Evolutionary conservation across 2,888 invertebrate genomes (phyloP).

Genomic region (Glomeris marginata): DNA sequence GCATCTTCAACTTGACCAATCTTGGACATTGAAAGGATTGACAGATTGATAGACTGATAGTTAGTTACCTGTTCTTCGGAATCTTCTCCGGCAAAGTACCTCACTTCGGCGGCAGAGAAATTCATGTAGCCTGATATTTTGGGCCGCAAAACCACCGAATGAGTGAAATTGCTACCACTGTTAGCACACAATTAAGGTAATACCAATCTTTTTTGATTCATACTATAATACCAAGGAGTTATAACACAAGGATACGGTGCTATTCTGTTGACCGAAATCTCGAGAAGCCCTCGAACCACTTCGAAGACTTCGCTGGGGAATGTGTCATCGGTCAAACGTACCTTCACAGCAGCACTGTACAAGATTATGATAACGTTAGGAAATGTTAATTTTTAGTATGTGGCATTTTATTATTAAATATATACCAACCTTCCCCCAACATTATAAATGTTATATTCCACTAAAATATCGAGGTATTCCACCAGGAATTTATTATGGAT

Average conservation of each 20-base stretch:
- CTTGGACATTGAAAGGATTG: neutral
- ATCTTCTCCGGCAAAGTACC: slow-evolving; percentile 75
- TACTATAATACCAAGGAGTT: too few relatives aligned
- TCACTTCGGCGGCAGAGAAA: slow-evolving; percentile 86
- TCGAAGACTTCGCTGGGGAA: slow-evolving; percentile 87
- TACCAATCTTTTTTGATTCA: too few relatives aligned
- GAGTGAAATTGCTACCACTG: slow-evolving; percentile 72
- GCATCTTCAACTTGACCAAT: neutral
- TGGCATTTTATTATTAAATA: neutral
- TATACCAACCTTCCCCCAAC: slow-evolving; percentile 54
- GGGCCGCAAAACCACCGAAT: slow-evolving; percentile 81
- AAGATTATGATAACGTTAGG: neutral
- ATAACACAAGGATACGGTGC: slow-evolving; percentile 52
- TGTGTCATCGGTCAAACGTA: slow-evolving; percentile 73
- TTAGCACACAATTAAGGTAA: neutral
- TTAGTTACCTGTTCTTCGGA: slow-evolving; percentile 34
- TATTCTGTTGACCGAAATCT: slow-evolving; percentile 68
- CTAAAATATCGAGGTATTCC: slow-evolving; percentile 87
- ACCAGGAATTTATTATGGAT: slow-evolving; percentile 91
- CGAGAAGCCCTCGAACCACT: slow-evolving; percentile 70
- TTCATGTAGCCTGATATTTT: slow-evolving; percentile 87
- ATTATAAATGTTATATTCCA: slow-evolving; percentile 87
- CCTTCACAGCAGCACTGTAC: slow-evolving; percentile 61
- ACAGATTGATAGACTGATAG: slow-evolving; percentile 3
- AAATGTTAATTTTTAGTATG: neutral